Conservation (phyloP, 2,113 vertebrate genomes). For the Pseudopodoces humilis region DNA sequence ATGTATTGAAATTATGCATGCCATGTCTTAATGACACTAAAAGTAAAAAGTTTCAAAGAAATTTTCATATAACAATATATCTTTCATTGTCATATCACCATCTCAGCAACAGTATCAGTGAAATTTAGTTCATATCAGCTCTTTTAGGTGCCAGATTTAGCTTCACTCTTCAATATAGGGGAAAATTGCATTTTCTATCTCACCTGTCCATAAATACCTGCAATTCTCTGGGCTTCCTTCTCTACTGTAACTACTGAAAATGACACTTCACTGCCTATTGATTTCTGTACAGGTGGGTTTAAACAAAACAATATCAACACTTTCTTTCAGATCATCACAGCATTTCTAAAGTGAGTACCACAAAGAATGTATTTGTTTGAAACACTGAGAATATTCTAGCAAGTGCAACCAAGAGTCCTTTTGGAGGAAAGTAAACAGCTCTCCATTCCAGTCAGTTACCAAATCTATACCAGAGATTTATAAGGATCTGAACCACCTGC, state of each 20-base stretch:
- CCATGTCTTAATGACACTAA: background rate
- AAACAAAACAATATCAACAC: background rate
- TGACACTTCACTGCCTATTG: background rate
- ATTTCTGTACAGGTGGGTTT: background rate
- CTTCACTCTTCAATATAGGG: background rate
- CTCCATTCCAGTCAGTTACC: background rate
- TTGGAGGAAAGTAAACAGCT: background rate
- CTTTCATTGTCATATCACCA: background rate
- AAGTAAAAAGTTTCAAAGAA: background rate
- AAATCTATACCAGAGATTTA: background rate
- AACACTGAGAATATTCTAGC: background rate
- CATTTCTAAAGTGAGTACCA: background rate
- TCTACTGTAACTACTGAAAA: background rate
- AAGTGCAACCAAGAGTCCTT: background rate
- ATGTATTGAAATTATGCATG: background rate
- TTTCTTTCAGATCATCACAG: background rate
- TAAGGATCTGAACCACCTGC: background rate
- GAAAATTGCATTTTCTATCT: background rate
- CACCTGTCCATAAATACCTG: background rate
- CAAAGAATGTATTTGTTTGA: fast-evolving
- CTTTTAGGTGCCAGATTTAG: background rate
- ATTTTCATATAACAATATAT: background rate
- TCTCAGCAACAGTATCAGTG: background rate
- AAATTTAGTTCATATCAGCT: background rate
- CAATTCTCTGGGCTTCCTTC: background rate